phyloP scores from a whole-genome alignment of 2,888 invertebrate genomes.

The Tricholauxania praeusta region DNA sequence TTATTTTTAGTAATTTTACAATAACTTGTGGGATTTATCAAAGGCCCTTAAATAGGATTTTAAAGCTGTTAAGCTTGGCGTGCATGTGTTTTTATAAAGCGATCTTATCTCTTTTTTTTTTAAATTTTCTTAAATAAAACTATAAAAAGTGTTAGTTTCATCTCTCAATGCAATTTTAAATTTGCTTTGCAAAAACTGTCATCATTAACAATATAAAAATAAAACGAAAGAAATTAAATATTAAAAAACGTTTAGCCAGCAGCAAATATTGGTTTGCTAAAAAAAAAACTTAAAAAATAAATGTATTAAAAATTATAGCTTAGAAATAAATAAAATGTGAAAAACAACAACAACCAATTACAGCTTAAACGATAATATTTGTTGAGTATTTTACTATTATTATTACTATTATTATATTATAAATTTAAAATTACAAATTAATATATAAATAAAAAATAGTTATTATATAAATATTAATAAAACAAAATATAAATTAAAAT shows the following conservation, averaged over 20 bases:
- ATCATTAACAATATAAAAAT: background rate
- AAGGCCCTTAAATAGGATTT: constrained; percentile 19
- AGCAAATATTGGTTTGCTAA: no score
- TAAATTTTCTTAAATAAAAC: no score
- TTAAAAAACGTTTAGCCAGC: no score
- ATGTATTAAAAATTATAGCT: constrained; percentile 44
- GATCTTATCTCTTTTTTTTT: no score
- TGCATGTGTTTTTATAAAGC: no score
- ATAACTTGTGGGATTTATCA: no score
- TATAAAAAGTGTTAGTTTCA: no score
- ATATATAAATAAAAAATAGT: constrained; percentile 43
- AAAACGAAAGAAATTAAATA: no score
- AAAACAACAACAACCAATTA: constrained; percentile 52
- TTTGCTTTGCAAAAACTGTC: background rate
- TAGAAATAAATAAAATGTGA: constrained; percentile 16
- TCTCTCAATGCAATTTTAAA: no score
- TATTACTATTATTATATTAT: constrained; percentile 50
- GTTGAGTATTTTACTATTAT: constrained; percentile 66
- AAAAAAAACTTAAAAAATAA: constrained; percentile 11
- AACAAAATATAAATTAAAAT: constrained; percentile 40
- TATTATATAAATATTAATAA: constrained; percentile 46
- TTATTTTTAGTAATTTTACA: no score
- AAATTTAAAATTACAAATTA: constrained; percentile 49
- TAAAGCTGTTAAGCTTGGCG: constrained; percentile 41
- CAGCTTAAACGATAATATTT: constrained; percentile 62